Base-by-base conservation (phyloP, 2,888 invertebrate species). In the Papilio protenor region DNA sequence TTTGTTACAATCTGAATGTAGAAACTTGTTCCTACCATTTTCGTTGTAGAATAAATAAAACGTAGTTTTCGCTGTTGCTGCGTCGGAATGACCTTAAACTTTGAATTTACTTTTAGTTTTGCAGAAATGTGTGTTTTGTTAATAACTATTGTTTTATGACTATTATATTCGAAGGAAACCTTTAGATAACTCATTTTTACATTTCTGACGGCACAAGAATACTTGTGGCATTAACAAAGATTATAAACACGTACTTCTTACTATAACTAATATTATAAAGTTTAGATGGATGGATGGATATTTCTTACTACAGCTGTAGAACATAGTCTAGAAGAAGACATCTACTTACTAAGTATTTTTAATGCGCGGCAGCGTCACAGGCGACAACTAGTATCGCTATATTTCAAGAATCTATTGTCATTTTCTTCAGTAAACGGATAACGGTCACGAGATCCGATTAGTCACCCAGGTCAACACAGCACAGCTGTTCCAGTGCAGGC, bases 31-130 rank as follows among this genome's bases (percentile, higher is more conserved):
- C 16, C 40, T 11, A n/a, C n/a, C 40, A 12, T 69, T 69, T 40
- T 45, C n/a, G 66, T 16, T 45, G 45, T 45, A 69, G 21, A 69
- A 40, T n/a, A 66, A 45, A 45, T 45, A 66, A 45, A 45, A 45
- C 18, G n/a, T 40, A 40, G 40, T 66, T 33, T 64, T 33, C 18
- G 66, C 11, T 45, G 45, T 59, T 45, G n/a, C n/a, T 21, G 21
- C 18, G 66, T 69, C 21, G 18, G 1, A 45, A 18, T 33, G 55
- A 55, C 55, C 57, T 52, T 59, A 61, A 74, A 74, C 47, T 74
- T 74, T 61, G 18, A 61, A 61, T 74, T 64, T 49, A 74, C 47
- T 61, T 49, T 74, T 52, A 52, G 18, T 71, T 40, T 69, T 21
- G 12, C 21, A 45, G n/a, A 69, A 45, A 69, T 69, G 18, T 18